Base-by-base conservation (phyloP, 2,113 vertebrate genomes). In the Rhea americana region DNA sequence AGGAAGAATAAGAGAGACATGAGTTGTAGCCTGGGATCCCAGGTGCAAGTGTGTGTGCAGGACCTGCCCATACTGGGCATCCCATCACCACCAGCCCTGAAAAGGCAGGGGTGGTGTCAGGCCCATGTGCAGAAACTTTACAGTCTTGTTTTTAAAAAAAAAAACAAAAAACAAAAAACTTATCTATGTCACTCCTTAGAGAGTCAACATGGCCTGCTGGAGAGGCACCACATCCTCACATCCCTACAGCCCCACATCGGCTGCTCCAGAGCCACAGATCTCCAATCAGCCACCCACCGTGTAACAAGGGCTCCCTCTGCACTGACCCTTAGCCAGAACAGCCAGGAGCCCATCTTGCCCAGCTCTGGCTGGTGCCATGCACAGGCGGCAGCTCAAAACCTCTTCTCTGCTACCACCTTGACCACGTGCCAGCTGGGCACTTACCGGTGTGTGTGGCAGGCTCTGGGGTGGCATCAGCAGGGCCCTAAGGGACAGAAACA, bases 401-500 rank as follows among this genome's bases (percentile, higher is more conserved):
- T 70, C 43, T 71, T 84, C 62, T 61, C 35, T 47, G 26, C 0
- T 5, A 11, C 11, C 2, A 0, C 58, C 35, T 22, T 91, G 48
- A 41, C 58, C 47, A 82, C 32, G 70, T 4, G 0, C 63, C 78
- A 72, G 53, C 56, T 32, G 6, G 51, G 74, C 11, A 48, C 90
- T 94, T 85, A 97, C 97, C 97, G 94, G 91, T 92, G 68, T 0
- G 85, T 0, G 9, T 6, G 18, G 61, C 50, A 4, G 93, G 89
- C 83, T 96, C 93, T 93, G 82, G 74, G 5, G 79, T 92, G 77
- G 74, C 62, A 91, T 76, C 91, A 81, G 82, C 87, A 89, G 93
- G 32, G 17, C 61, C 91, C 97, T 97, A 73, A 82, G 67, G 56
- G 65, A 88, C 61, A 91, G 53, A 95, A 91, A 93, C 61, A 95